Base-by-base conservation (phyloP, 2,113 vertebrate genomes). In the Apeltes quadracus region DNA sequence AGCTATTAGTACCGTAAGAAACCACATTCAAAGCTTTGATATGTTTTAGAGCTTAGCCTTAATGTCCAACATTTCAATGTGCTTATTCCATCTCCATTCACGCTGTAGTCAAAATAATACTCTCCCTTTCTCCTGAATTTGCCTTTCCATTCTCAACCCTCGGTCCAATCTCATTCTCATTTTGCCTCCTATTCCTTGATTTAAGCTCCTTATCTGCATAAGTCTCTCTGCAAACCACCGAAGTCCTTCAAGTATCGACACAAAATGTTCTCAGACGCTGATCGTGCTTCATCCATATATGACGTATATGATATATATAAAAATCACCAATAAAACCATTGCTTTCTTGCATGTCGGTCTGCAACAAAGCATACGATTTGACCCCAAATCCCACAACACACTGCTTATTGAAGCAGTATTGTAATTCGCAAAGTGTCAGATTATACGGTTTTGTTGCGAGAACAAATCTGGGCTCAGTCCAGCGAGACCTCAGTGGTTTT, bases 161-260 rank as follows among this genome's bases (percentile, higher is more conserved):
- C 32, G 23, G 29, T 34, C n/a, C 55, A 75, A 78, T 81, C 74
- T 66, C 14, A 43, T 63, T 67, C 50, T 76, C 38, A 41, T 55
- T 67, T 41, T 62, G 56, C 23, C 72, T 57, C 76, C 54, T 14
- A 51, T 59, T 79, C 55, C 36, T 27, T 41, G 73, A 50, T 67
- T 84, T 68, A 79, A 84, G 56, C 63, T 68, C 43, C 77, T 71
- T 79, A 79, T 75, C 72, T 77, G 36, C 66, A 22, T 7, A 57
- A 69, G 69, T 57, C 84, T 82, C 48, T 67, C 61, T 18, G 84
- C 20, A 20, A 72, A 76, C 18, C 2, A 16, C 44, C 51, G 56
- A 62, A 75, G 27, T 43, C 25, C 38, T 61, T 83, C 41, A 58
- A 75, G 63, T 62, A 65, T 46, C 62, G 48, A 22, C 22, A 53